Evolutionary conservation across 2,888 invertebrate genomes (phyloP).

Genomic region (Phytoseiulus persimilis): DNA sequence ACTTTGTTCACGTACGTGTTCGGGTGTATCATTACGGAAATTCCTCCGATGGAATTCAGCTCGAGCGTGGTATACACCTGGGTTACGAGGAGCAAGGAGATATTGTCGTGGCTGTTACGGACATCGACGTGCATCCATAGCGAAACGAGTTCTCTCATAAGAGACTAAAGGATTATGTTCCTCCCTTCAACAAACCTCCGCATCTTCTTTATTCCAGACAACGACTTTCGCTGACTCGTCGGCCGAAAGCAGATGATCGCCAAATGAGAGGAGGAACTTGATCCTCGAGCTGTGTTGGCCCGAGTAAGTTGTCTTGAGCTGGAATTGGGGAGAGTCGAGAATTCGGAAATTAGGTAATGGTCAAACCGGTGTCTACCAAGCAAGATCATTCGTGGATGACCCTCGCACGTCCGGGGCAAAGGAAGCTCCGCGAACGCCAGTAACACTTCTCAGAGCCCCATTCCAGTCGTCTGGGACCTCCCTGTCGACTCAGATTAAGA

Average conservation of each 20-base stretch:
- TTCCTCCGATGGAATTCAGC: slow-evolving; percentile 57
- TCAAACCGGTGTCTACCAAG: too few relatives aligned
- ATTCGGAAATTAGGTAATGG: too few relatives aligned
- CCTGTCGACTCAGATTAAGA: too few relatives aligned
- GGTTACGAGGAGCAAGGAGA: slow-evolving; percentile 42
- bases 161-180: slow-evolving; percentile 40
- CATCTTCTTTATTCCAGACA: slow-evolving; percentile 63
- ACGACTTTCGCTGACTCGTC: slow-evolving; percentile 64
- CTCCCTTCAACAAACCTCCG: neutral
- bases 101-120: neutral
- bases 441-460: too few relatives aligned
- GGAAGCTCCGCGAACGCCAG: too few relatives aligned
- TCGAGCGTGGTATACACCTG: slow-evolving; percentile 49
- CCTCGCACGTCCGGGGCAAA: too few relatives aligned
- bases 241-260: slow-evolving; percentile 71
- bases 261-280: slow-evolving; percentile 71
- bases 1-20: slow-evolving; percentile 89
- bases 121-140: too few relatives aligned
- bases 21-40: slow-evolving; percentile 79
- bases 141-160: too few relatives aligned
- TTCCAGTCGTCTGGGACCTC: too few relatives aligned
- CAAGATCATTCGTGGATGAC: too few relatives aligned
- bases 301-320: slow-evolving; percentile 64
- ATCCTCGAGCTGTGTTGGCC: slow-evolving; percentile 66
- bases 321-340: slow-evolving; percentile 41